Evolutionary conservation across 2,888 invertebrate species (phyloP).

Genomic region (Hetaerina titia): DNA sequence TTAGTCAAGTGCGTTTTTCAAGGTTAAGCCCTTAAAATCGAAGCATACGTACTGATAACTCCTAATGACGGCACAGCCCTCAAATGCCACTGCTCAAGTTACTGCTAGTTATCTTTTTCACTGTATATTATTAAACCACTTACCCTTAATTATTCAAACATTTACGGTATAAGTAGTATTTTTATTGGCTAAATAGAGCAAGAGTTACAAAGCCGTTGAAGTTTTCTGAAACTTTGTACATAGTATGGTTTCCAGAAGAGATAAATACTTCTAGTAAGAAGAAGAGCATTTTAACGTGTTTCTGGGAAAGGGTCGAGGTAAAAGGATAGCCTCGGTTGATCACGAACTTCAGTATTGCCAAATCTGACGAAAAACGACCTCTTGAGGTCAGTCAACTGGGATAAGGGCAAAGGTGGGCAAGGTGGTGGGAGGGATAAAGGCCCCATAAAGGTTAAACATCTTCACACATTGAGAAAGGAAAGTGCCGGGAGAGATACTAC

Average conservation of each 20-base stretch:
- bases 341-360: neutral
- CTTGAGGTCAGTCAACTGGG: neutral
- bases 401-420: neutral
- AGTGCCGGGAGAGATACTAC: neutral
- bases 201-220: neutral
- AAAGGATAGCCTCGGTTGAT: neutral
- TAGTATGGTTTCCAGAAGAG: neutral
- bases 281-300: neutral
- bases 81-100: too few relatives aligned
- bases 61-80: too few relatives aligned
- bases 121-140: too few relatives aligned
- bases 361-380: neutral
- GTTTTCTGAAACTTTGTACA: neutral
- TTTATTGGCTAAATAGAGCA: too few relatives aligned
- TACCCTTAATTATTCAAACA: too few relatives aligned
- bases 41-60: too few relatives aligned
- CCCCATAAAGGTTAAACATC: neutral
- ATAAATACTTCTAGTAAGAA: neutral
- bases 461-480: neutral
- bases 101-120: too few relatives aligned
- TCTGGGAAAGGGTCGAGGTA: neutral
- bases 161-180: too few relatives aligned
- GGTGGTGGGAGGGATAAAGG: neutral
- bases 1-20: too few relatives aligned
- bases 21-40: too few relatives aligned